Base-by-base conservation (phyloP, 1,140 invertebrate genomes). In the Spodoptera frugiperda region DNA sequence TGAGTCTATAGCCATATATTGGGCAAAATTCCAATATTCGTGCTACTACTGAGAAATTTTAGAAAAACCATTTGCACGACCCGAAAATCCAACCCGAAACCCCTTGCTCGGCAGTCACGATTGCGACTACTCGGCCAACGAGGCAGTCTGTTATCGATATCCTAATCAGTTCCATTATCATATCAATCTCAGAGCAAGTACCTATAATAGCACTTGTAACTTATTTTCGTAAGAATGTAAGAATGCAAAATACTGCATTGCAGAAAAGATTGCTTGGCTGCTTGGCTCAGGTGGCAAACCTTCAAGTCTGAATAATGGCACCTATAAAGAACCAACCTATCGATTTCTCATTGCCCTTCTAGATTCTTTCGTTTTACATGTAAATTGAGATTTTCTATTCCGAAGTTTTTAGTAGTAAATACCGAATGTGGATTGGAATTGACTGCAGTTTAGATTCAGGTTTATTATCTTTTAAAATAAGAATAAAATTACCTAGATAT, bases 191-290 rank as follows among this genome's bases (percentile, higher is more conserved):
- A 21, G 19, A 17, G 5, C 12, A 30, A 39, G 9, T 39, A 30
- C 30, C 1, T 12, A 12, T 21, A 21, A n/a, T n/a, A 25, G 25
- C n/a, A 39, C 14, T 9, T 59, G 17, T 1, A 21, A 0, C 11
- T 14, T 59, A 59, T 14, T 14, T 39, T 33, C 10, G 10, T 65
- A 48, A 49, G 25, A 33, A 33, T 70, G 10, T 65, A 48, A 49
- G 25, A 33, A 33, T 70, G 51, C 15, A 68, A 68, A 65, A 48
- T 12, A 76, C 77, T 79, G 82, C 82, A 79, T 70, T 83, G 79
- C 79, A 83, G 82, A 71, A 83, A 76, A 83, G 77, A 83, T 81
- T 81, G 61, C 65, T 72, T 63, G 48, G 33, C 30, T 39, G 55
- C 8, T 70, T 76, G 63, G 70, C 79, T 78, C 82, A 83, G 82